Evolutionary conservation across 2,113 vertebrate genomes (phyloP).

Genomic region (Melanerpes formicivorus): DNA sequence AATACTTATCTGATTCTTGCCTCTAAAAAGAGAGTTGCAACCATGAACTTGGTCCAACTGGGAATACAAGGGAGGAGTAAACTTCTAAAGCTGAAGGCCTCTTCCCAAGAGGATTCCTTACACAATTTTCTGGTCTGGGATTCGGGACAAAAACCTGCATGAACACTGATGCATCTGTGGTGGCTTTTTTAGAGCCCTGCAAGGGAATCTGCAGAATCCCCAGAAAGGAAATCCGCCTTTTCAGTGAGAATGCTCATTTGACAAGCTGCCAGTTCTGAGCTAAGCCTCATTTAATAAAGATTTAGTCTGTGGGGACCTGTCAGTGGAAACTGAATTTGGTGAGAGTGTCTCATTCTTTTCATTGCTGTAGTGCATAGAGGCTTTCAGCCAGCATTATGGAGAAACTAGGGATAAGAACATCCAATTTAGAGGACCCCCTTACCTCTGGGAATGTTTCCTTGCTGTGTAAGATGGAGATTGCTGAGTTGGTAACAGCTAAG

Average conservation of each 20-base stretch:
- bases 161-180: neutral
- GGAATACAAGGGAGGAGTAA: neutral
- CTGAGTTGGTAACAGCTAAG: constrained; percentile 48
- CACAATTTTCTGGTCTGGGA: neutral
- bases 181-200: constrained; percentile 32
- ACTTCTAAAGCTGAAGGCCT: neutral
- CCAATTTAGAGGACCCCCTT: constrained; percentile 13
- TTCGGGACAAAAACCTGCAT: neutral
- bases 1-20: neutral
- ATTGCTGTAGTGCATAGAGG: constrained; percentile 3
- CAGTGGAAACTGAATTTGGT: constrained; percentile 66
- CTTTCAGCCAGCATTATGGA: constrained; percentile 43
- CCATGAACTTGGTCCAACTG: neutral
- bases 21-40: neutral
- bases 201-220: constrained; percentile 55
- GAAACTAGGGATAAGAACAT: constrained; percentile 36
- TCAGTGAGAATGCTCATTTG: constrained; percentile 64
- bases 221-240: constrained; percentile 67
- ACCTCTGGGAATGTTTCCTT: constrained; percentile 8
- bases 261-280: constrained; percentile 72
- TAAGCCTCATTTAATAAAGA: constrained; percentile 75
- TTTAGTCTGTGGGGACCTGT: constrained; percentile 68
- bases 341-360: constrained; percentile 63
- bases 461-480: constrained; percentile 41
- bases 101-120: neutral